phyloP scores from a whole-genome alignment of 2,888 invertebrate genomes.

The Drosophila gaucha region DNA sequence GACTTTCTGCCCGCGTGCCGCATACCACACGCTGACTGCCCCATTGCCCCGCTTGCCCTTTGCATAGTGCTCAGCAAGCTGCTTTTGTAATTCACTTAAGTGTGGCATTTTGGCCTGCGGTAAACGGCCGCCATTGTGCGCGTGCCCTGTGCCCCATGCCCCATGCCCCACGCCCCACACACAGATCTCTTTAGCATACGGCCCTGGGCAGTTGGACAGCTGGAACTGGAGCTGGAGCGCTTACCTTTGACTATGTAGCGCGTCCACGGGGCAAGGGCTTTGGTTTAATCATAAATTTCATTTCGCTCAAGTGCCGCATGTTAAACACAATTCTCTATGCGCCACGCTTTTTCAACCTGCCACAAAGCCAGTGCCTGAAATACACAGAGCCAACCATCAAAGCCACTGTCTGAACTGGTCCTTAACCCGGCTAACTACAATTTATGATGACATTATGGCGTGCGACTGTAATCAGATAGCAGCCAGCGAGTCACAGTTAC shows the following conservation, averaged over 20 bases:
- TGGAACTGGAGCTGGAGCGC: constrained; percentile 7
- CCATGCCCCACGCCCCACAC: not conserved
- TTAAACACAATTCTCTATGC: constrained; percentile 29
- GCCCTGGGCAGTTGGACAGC: constrained; percentile 35
- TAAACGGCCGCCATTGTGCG: constrained; percentile 70
- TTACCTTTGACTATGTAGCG: constrained; percentile 61
- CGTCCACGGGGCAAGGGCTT: constrained; percentile 38
- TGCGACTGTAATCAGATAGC: constrained; percentile 65
- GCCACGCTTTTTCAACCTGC: constrained; percentile 36
- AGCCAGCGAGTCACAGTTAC: constrained; percentile 35
- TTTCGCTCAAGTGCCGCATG: constrained; percentile 52
- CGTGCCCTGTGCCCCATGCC: constrained; percentile 7
- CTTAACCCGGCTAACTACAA: constrained; percentile 70
- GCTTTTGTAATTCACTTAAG: constrained; percentile 82
- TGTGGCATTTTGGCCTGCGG: constrained; percentile 81
- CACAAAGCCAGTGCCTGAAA: constrained; percentile 19
- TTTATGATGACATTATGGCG: constrained; percentile 82
- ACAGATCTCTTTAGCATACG: constrained; percentile 71
- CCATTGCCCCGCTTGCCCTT: not conserved
- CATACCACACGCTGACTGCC: constrained; percentile 1
- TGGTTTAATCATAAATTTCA: constrained; percentile 76
- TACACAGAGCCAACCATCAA: not conserved
- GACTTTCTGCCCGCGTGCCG: constrained; percentile 29
- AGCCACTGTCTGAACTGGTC: constrained; percentile 57
- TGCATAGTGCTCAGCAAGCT: constrained; percentile 39